Conservation (phyloP, 2,888 invertebrate species). For the Acrobasis repandana region DNA sequence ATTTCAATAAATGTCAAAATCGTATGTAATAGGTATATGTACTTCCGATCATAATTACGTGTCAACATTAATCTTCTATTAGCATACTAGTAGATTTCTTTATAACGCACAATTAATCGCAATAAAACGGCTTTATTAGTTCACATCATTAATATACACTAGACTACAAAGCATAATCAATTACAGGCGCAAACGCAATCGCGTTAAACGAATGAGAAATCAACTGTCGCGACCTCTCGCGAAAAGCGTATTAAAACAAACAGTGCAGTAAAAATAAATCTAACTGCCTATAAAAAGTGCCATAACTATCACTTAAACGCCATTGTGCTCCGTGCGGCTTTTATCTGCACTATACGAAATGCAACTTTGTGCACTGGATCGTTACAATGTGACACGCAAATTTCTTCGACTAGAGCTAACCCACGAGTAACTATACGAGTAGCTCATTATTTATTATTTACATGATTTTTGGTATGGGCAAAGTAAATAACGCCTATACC, state of each 20-base stretch:
- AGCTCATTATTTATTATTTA: too few species aligned
- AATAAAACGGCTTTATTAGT: constrained; percentile 7
- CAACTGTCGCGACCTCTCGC: constrained; percentile 71
- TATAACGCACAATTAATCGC: not conserved
- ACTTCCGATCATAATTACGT: not conserved
- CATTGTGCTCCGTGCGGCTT: constrained; percentile 69
- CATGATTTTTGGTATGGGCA: too few species aligned
- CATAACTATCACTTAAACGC: constrained; percentile 83
- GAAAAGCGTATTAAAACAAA: constrained; percentile 81
- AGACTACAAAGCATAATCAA: constrained; percentile 45
- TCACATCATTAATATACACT: constrained; percentile 41
- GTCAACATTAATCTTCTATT: too few species aligned
- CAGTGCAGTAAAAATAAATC: constrained; percentile 82
- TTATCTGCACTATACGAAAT: constrained; percentile 62
- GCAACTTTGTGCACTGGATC: constrained; percentile 54
- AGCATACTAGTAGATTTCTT: not conserved
- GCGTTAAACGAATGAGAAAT: constrained; percentile 60
- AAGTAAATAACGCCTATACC: too few species aligned
- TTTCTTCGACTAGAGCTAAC: constrained; percentile 40
- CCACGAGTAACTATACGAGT: not conserved
- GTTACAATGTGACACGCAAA: constrained; percentile 50
- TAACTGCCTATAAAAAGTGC: constrained; percentile 82
- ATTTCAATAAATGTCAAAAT: too few species aligned
- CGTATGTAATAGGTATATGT: too few species aligned
- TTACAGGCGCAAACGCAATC: constrained; percentile 45